Evolutionary conservation across 2,888 invertebrate genomes (phyloP).

Genomic region (Phytoseiulus persimilis): DNA sequence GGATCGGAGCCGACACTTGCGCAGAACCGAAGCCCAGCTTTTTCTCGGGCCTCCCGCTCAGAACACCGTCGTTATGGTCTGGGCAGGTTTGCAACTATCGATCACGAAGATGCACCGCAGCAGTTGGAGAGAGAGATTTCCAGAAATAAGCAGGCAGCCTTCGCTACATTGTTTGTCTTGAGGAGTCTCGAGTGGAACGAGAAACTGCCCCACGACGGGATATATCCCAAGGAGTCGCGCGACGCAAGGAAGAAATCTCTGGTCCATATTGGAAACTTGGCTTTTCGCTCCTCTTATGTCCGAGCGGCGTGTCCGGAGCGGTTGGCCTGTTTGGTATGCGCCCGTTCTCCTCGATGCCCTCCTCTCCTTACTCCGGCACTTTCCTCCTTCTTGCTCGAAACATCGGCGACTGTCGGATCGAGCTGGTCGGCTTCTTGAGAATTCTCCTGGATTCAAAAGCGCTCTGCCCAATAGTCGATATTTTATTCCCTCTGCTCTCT

Average conservation of each 20-base stretch:
- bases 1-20: too few relatives aligned
- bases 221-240: too few relatives aligned
- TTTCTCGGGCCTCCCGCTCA: too few relatives aligned
- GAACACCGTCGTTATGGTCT: too few relatives aligned
- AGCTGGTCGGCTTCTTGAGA: not conserved
- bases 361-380: not conserved
- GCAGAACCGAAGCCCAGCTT: too few relatives aligned
- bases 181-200: too few relatives aligned
- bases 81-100: too few relatives aligned
- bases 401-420: not conserved
- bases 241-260: not conserved
- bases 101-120: too few relatives aligned
- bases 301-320: not conserved
- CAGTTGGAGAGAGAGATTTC: too few relatives aligned
- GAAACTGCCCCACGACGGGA: too few relatives aligned
- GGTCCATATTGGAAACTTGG: not conserved
- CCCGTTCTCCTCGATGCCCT: not conserved
- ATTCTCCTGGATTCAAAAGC: not conserved
- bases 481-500: not conserved
- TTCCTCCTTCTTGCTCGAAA: not conserved
- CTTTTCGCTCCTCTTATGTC: not conserved
- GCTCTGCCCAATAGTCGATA: not conserved
- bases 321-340: not conserved
- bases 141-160: too few relatives aligned
- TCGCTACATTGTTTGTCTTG: too few relatives aligned